These are phyloP conservation scores for Bilobella aurantiaca DNA, from an alignment of 1,140 invertebrate species.

Conservation along the genomic window DNA sequence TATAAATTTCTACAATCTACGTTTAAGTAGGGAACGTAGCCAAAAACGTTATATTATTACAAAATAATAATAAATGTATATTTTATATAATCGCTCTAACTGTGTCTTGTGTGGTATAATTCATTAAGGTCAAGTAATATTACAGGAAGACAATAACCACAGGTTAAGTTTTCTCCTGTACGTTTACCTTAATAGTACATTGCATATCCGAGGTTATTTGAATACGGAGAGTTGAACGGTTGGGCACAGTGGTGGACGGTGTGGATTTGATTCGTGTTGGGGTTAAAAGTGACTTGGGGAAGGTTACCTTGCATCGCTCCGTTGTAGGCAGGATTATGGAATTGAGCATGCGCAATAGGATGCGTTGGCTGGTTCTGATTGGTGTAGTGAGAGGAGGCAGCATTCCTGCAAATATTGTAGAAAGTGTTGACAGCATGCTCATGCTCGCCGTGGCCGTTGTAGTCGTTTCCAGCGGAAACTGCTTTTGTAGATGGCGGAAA, in stretches of 20 bases:
- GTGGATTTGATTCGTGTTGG: neutral
- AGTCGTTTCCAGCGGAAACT: neutral
- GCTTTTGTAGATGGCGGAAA: slow-evolving; percentile 13
- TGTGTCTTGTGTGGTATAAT: too few relatives aligned
- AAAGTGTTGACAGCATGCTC: slow-evolving; percentile 5
- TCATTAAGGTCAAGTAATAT: too few relatives aligned
- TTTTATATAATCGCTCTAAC: too few relatives aligned
- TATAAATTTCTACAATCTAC: too few relatives aligned
- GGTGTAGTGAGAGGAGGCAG: neutral
- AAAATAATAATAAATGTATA: too few relatives aligned
- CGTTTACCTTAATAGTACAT: neutral
- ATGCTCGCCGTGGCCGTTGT: neutral
- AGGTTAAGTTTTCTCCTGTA: too few relatives aligned
- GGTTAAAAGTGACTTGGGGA: neutral
- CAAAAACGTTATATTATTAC: too few relatives aligned
- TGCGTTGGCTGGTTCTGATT: neutral
- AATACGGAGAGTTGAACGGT: neutral
- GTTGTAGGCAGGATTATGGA: too few relatives aligned
- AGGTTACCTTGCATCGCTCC: too few relatives aligned
- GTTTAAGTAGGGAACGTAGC: too few relatives aligned
- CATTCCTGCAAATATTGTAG: neutral
- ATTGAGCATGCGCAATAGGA: neutral
- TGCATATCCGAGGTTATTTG: neutral
- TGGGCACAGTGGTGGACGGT: neutral
- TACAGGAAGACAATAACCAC: too few relatives aligned